Percentiles rank a stretch among this genome's conserved stretches.
These are phyloP conservation scores for Hydractinia echinata DNA, from an alignment of 30 jellyfish, hydroid and myxozoan species.

Conservation along the genomic window DNA sequence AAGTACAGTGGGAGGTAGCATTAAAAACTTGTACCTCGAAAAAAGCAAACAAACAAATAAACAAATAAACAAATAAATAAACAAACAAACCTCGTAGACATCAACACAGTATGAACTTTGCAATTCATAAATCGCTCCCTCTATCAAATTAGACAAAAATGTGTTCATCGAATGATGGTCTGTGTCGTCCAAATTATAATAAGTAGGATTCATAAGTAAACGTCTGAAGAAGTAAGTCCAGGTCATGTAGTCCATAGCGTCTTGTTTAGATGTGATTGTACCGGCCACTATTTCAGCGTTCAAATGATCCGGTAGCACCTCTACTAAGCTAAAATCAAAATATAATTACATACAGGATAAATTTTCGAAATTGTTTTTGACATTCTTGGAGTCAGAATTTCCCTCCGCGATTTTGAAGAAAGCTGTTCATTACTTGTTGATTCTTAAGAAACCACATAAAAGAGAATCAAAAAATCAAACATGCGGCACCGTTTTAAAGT, in stretches of 20 bases:
- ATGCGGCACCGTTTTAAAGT: no score
- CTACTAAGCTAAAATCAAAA: constrained; percentile 55
- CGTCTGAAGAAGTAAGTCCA: constrained; percentile 96
- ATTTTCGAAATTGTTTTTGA: not conserved
- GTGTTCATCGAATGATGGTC: constrained; percentile 64
- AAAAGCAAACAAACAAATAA: no score
- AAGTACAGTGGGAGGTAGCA: no score
- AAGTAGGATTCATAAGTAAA: constrained; percentile 86
- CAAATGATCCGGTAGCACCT: constrained; percentile 92
- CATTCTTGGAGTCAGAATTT: no score
- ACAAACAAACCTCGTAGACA: constrained; percentile 50
- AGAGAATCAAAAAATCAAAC: no score
- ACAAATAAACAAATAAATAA: no score
- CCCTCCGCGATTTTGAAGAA: no score
- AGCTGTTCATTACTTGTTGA: no score
- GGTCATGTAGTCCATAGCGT: constrained; percentile 90
- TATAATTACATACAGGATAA: not conserved
- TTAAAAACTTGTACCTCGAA: no score
- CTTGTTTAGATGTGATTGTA: constrained; percentile 87
- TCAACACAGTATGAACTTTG: constrained; percentile 82
- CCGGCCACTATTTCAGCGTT: constrained; percentile 99
- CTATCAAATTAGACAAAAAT: constrained; percentile 63
- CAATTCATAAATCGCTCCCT: constrained; percentile 59
- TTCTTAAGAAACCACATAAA: no score
- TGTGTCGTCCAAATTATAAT: constrained; percentile 62